phyloP scores from a whole-genome alignment of 2,797 vertebrate genomes.

The Discoglossus pictus region DNA sequence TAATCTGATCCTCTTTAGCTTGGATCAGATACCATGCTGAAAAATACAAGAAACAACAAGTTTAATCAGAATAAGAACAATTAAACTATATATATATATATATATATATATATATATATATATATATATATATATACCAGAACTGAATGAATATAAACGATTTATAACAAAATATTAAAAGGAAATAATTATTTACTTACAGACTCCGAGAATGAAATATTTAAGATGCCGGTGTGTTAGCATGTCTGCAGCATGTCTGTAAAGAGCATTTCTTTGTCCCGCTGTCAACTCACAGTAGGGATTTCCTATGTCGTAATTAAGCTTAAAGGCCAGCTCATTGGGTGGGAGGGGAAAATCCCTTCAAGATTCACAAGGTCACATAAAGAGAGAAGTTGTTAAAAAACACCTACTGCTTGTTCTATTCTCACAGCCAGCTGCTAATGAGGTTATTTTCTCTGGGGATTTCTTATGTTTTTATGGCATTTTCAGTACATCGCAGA shows the following conservation, averaged over 20 bases:
- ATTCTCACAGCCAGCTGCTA: no score
- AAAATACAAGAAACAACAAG: constrained; percentile 51
- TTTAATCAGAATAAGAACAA: background rate
- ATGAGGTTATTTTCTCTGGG: no score
- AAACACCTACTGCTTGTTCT: background rate
- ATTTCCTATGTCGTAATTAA: constrained; percentile 43
- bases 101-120: no score
- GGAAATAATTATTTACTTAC: constrained; percentile 7
- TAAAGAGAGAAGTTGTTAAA: constrained; percentile 1
- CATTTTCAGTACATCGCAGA: no score
- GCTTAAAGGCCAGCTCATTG: background rate
- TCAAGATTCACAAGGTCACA: background rate
- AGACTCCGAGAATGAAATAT: constrained; percentile 36
- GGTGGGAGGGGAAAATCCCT: constrained; percentile 40
- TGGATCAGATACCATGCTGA: constrained; percentile 60
- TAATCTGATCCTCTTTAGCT: constrained; percentile 42
- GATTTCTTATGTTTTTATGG: no score
- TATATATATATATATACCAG: no score
- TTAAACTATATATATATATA: no score
- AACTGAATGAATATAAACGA: no score
- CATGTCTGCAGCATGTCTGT: constrained; percentile 22
- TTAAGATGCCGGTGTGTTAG: constrained; percentile 9
- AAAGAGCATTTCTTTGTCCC: constrained; percentile 2
- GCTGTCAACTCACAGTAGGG: constrained; percentile 9
- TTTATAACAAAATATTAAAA: no score